A percentile compares a stretch with the other conserved stretches of the same genome.
Conservation (phyloP, 1,140 invertebrate genomes). For the Nephila pilipes region DNA sequence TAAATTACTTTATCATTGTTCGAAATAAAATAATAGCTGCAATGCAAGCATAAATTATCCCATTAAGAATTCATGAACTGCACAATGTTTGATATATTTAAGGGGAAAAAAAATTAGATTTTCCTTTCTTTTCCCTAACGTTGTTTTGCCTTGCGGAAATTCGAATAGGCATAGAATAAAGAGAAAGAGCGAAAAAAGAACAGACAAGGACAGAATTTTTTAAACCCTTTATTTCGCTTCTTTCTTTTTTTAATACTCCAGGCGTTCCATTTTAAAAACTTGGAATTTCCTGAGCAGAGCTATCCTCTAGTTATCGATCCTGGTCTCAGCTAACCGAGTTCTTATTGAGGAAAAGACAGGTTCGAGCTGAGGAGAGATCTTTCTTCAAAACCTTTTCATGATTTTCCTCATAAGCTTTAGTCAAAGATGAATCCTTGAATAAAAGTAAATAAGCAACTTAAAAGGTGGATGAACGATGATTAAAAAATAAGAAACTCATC, state of each 20-base stretch:
- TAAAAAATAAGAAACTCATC: not conserved
- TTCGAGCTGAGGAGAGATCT: not conserved
- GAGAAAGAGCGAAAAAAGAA: not conserved
- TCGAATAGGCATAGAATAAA: not conserved
- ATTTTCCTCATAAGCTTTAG: too few relatives aligned
- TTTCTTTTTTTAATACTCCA: not conserved
- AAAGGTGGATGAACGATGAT: not conserved
- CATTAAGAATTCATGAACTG: not conserved
- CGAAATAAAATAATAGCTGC: not conserved
- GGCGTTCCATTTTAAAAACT: not conserved
- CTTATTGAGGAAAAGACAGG: not conserved
- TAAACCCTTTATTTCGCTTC: not conserved
- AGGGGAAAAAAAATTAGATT: not conserved
- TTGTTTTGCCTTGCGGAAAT: not conserved
- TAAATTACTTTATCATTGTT: not conserved
- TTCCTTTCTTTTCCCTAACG: not conserved
- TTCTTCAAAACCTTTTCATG: not conserved
- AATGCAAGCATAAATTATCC: not conserved
- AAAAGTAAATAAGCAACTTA: too few relatives aligned
- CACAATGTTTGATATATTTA: not conserved
- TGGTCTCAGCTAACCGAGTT: not conserved
- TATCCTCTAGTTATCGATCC: slow-evolving; percentile 1
- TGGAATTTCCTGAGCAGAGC: not conserved
- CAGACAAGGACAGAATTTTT: not conserved
- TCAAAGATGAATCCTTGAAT: not conserved